These are phyloP conservation scores for Habrosyne pyritoides DNA, from an alignment of 2,888 invertebrate genomes.

Conservation along the genomic window DNA sequence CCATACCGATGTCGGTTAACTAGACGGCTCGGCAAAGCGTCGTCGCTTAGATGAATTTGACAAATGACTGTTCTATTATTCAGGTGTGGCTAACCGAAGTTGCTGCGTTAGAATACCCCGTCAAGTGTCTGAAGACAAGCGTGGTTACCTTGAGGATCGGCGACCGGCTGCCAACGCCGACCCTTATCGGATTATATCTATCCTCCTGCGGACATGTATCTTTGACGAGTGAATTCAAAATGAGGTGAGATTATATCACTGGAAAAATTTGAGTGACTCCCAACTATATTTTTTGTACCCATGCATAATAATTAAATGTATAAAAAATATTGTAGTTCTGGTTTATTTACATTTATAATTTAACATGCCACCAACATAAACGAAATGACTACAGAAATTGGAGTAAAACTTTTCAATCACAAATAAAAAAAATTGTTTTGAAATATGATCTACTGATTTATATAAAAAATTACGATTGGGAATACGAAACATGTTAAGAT, in stretches of 20 bases:
- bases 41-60: constrained; percentile 4
- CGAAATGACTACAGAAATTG: too few relatives aligned
- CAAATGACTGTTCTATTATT: constrained; percentile 16
- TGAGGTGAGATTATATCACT: constrained; percentile 2
- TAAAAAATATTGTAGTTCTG: neutral
- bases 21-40: neutral
- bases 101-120: constrained; percentile 97
- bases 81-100: constrained; percentile 95
- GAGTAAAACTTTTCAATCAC: too few relatives aligned
- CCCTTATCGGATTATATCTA: constrained; percentile 92
- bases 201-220: constrained; percentile 91
- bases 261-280: constrained; percentile 15
- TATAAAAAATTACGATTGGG: too few relatives aligned
- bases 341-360: too few relatives aligned
- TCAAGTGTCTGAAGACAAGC: constrained; percentile 94
- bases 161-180: constrained; percentile 96
- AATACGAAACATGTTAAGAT: too few relatives aligned
- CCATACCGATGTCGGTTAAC: neutral
- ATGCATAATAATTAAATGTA: neutral
- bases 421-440: too few relatives aligned
- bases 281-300: neutral
- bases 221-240: constrained; percentile 84
- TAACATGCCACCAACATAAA: too few relatives aligned
- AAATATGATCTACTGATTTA: too few relatives aligned
- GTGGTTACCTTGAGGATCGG: constrained; percentile 97